A percentile compares a stretch with the other conserved stretches of the same genome.
phyloP scores from a whole-genome alignment of 2,888 invertebrate species.

The Orthonychiurus folsomi region DNA sequence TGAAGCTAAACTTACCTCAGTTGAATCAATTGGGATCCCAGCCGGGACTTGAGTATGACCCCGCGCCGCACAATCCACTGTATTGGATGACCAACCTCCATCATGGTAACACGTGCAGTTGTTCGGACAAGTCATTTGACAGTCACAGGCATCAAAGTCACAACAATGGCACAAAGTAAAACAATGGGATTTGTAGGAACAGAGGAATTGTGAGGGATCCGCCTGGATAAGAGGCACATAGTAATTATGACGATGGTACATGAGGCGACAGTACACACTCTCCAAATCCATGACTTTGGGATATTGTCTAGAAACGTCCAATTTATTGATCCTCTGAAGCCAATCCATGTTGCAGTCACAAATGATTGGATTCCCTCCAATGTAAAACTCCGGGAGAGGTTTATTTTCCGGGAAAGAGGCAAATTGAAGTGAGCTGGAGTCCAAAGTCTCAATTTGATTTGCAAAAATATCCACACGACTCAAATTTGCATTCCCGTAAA shows the following conservation, averaged over 20 bases:
- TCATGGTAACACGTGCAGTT: slow-evolving; percentile 87
- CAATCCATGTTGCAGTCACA: slow-evolving; percentile 95
- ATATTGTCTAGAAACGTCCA: slow-evolving; percentile 72
- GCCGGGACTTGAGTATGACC: slow-evolving; percentile 11
- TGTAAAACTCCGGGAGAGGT: slow-evolving; percentile 77
- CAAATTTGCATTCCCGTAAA: slow-evolving; percentile 77
- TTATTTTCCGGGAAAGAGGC: slow-evolving; percentile 67
- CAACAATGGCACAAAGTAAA: slow-evolving; percentile 80
- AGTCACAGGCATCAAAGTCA: slow-evolving; percentile 83
- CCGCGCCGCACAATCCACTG: slow-evolving; percentile 73
- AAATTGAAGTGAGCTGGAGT: slow-evolving; percentile 75
- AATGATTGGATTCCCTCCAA: slow-evolving; percentile 86
- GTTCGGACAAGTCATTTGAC: slow-evolving; percentile 80
- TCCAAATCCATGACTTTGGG: slow-evolving; percentile 84
- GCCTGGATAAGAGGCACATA: slow-evolving; percentile 73
- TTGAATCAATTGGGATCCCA: slow-evolving; percentile 76
- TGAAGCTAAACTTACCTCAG: slow-evolving; percentile 85
- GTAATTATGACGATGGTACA: slow-evolving; percentile 72
- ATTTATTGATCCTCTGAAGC: slow-evolving; percentile 81
- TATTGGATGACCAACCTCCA: slow-evolving; percentile 83
- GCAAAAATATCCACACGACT: slow-evolving; percentile 85
- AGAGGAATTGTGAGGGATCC: slow-evolving; percentile 67
- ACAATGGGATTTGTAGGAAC: slow-evolving; percentile 72
- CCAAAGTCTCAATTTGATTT: slow-evolving; percentile 81
- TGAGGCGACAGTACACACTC: slow-evolving; percentile 76